Base-by-base conservation (phyloP, 2,888 invertebrate species). In the Neoscelio sp. region DNA sequence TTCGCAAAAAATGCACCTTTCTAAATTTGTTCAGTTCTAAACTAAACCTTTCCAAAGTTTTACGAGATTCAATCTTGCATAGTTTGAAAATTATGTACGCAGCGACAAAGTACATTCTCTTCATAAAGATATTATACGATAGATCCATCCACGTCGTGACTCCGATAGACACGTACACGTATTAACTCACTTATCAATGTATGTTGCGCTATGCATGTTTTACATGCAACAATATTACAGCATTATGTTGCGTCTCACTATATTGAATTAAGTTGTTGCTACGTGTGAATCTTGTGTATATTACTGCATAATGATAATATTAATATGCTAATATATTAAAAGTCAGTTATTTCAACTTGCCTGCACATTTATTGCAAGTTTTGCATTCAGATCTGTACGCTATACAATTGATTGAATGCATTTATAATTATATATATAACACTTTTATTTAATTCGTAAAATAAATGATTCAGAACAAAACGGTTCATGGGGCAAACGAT, bases 171-270 rank as follows among this genome's bases (percentile, higher is more conserved):
- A 30, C 42, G 58, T 42, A 58, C 40, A 42, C 30, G 15, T 56
- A 56, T 56, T 58, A 56, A 58, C 12, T 58, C 30, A 58, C 58
- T 58, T 58, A 58, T 58, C 42, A 58, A 30, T 12, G 18, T 42
- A 10, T 6, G 17, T 13, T 8, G 26, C 26, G 26, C 8, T 18
- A 7, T 28, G 30, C 58, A 15, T 42, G 18, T 58, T 42, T 42
- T 42, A 58, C 42, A 58, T 58, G 18, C 18, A 42, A 56, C 17
- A 40, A 15, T 28, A 28, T 56, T 56, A 26, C 40, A 28, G 40
- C 26, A 28, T 40, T 54, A 54, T 23, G 23, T 23, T 38, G 38
- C 23, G n/a, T 38, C 38, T 15, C 15, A 17, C 33, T 13, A 38
- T 56, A 56, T 56, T 56, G 26, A 56, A 56, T 56, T 56, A 56